Conservation (phyloP, 2,888 invertebrate genomes). For the Leptarthrus brevirostris region DNA sequence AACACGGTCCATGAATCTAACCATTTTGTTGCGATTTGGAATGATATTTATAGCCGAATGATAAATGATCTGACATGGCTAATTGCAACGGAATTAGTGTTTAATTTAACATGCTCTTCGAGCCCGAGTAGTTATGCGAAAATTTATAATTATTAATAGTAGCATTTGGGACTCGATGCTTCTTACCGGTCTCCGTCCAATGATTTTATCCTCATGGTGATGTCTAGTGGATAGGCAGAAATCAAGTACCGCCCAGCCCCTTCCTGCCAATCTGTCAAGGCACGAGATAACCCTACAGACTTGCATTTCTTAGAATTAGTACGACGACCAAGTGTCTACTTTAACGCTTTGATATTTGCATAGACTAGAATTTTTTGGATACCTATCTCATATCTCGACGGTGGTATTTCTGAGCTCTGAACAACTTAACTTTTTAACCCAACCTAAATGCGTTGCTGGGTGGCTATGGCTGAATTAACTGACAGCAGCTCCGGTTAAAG, state of each 20-base stretch:
- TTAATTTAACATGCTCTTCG: slow-evolving; percentile 58
- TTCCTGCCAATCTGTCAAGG: slow-evolving; percentile 36
- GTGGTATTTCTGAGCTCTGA: background rate
- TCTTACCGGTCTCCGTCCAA: background rate
- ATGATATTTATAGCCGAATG: slow-evolving; percentile 59
- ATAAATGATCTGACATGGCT: slow-evolving; percentile 60
- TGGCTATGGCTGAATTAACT: background rate
- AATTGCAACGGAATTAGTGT: slow-evolving; percentile 60
- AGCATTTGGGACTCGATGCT: slow-evolving; percentile 19
- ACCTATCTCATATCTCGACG: background rate
- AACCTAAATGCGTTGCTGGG: slow-evolving; percentile 10
- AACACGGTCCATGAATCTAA: slow-evolving; percentile 53
- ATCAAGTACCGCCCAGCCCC: slow-evolving; percentile 25
- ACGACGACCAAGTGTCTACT: background rate
- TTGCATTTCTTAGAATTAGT: slow-evolving; percentile 30
- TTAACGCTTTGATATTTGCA: background rate
- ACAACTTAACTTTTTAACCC: background rate
- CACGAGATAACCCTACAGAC: background rate
- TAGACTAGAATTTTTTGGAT: slow-evolving; percentile 13
- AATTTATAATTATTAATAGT: slow-evolving; percentile 46
- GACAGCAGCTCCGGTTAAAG: slow-evolving; percentile 31
- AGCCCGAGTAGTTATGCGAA: slow-evolving; percentile 28
- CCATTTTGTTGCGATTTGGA: slow-evolving; percentile 54
- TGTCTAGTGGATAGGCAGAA: slow-evolving; percentile 8
- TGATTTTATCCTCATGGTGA: background rate